phyloP scores from a whole-genome alignment of 2,797 vertebrate genomes.

The Melanogrammus aeglefinus region DNA sequence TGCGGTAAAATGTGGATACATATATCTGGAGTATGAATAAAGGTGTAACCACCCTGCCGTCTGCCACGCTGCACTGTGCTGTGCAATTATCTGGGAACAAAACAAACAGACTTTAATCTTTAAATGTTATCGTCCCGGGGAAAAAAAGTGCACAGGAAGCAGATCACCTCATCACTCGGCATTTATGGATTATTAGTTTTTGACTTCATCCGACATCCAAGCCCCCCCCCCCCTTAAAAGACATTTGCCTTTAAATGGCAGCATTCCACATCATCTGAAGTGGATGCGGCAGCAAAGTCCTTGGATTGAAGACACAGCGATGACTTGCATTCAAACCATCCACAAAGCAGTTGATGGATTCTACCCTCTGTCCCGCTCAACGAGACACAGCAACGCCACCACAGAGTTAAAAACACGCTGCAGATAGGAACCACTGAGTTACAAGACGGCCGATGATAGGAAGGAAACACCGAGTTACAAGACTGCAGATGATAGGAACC shows the following conservation, averaged over 20 bases:
- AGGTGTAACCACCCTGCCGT: no score
- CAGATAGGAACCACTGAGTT: no score
- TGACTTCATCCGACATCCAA: not conserved
- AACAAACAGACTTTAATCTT: not conserved
- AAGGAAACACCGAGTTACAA: not conserved
- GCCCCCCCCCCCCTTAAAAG: not conserved
- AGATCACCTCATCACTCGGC: not conserved
- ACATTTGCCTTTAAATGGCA: not conserved
- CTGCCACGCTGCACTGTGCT: no score
- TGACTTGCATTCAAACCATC: not conserved
- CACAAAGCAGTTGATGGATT: conserved; percentile 5
- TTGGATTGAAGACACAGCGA: not conserved
- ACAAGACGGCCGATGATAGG: no score
- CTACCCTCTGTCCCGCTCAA: not conserved
- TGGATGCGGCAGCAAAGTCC: not conserved
- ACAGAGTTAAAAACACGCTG: not conserved
- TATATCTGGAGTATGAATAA: no score
- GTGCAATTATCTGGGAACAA: no score
- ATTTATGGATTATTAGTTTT: not conserved
- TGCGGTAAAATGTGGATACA: no score
- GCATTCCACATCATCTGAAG: not conserved
- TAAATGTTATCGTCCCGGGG: not conserved
- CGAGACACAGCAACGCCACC: not conserved
- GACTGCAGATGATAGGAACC: not conserved
- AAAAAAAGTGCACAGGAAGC: not conserved